Evolutionary conservation across 2,888 invertebrate species (phyloP).

Genomic region (Drosophila quinaria): DNA sequence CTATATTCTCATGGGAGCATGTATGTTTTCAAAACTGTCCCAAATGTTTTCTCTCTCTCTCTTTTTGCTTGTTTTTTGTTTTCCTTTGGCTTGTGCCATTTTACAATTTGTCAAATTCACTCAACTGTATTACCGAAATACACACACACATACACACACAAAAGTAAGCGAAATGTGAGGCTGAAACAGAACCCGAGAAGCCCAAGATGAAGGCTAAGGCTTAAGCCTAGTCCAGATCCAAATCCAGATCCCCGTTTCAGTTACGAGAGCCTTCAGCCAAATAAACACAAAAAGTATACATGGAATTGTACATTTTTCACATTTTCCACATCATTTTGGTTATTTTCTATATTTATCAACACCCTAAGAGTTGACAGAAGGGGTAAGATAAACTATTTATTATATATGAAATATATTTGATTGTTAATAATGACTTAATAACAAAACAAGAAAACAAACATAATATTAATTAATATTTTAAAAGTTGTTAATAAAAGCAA

Average conservation of each 20-base stretch:
- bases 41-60: conserved; percentile 32
- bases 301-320: conserved; percentile 76
- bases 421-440: not conserved
- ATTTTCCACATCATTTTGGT: conserved; percentile 66
- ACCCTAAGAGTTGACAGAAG: not conserved
- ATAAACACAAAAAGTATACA: conserved; percentile 60
- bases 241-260: conserved; percentile 31
- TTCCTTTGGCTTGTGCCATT: conserved; percentile 53
- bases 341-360: conserved; percentile 36
- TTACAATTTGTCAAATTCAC: conserved; percentile 79
- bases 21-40: conserved; percentile 28
- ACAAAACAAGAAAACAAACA: not conserved
- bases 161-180: conserved; percentile 39
- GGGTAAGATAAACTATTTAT: not conserved
- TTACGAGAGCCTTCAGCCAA: conserved; percentile 31
- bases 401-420: not conserved
- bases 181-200: conserved; percentile 31
- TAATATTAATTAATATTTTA: not conserved
- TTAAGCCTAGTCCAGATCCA: conserved; percentile 40
- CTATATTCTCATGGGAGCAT: conserved; percentile 19
- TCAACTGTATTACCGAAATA: conserved; percentile 66
- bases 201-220: conserved; percentile 34
- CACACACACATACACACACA: conserved; percentile 18
- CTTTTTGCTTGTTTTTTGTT: conserved; percentile 17
- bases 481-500: no score